Evolutionary conservation across 92 coral and sea anemone genomes (phyloP).

Genomic region (Ricordea florida): DNA sequence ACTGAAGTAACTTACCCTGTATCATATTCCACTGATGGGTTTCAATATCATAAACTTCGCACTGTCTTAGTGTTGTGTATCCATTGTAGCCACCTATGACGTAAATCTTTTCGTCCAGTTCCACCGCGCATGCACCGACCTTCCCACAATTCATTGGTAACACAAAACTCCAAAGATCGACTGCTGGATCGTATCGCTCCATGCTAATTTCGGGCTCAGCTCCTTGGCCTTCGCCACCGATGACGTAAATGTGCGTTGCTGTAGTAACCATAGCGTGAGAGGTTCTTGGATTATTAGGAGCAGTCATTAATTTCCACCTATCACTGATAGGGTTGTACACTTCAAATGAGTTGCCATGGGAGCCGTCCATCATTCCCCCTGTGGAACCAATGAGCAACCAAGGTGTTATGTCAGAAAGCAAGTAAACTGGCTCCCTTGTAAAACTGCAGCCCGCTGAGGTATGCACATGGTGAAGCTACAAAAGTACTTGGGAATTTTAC

Average conservation of each 20-base stretch:
- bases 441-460: no score
- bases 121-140: slow-evolving; percentile 84
- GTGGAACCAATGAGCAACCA: slow-evolving; percentile 3
- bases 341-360: slow-evolving; percentile 78
- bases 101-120: slow-evolving; percentile 45
- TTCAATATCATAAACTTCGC: slow-evolving; percentile 70
- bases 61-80: slow-evolving; percentile 66
- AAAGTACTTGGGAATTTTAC: no score
- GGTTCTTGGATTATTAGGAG: slow-evolving; percentile 59
- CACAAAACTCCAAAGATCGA: slow-evolving; percentile 79
- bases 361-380: slow-evolving; percentile 83
- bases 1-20: slow-evolving; percentile 20
- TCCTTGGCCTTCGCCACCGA: slow-evolving; percentile 85
- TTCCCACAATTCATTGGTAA: slow-evolving; percentile 86
- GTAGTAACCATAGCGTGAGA: slow-evolving; percentile 75
- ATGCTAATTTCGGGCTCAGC: slow-evolving; percentile 86
- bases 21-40: slow-evolving; percentile 66
- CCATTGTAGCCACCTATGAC: slow-evolving; percentile 87
- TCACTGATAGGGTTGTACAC: slow-evolving; percentile 81
- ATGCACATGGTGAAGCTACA: no score
- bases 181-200: slow-evolving; percentile 86
- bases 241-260: slow-evolving; percentile 72
- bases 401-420: no score
- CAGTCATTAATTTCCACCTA: slow-evolving; percentile 66
- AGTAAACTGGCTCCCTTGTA: no score